phyloP scores from a whole-genome alignment of 2,113 vertebrate species.

The Paraplagusia blochii region DNA sequence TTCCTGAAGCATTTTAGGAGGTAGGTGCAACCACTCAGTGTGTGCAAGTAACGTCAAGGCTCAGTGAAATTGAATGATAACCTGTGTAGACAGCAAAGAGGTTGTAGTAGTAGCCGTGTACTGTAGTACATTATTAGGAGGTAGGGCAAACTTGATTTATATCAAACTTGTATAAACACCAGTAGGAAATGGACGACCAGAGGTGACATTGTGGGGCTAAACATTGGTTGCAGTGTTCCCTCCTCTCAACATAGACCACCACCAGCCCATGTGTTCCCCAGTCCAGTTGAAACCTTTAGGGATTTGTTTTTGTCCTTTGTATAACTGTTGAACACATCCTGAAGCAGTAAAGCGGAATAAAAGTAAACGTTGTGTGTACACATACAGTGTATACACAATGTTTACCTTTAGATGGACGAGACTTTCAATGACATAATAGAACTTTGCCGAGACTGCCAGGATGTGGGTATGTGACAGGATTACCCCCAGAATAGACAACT shows the following conservation, averaged over 20 bases:
- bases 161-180: background rate
- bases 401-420: background rate
- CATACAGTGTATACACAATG: background rate
- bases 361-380: no score
- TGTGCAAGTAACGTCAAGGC: no score
- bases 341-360: background rate
- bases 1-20: no score
- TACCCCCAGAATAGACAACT: no score
- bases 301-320: constrained; percentile 26
- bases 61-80: background rate
- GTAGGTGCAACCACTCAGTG: no score
- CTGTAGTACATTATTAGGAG: background rate
- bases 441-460: constrained; percentile 40
- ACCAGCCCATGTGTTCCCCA: background rate
- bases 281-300: background rate
- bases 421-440: constrained; percentile 56
- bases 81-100: background rate
- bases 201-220: background rate
- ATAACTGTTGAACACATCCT: constrained; percentile 47
- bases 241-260: background rate
- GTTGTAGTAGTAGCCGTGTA: background rate
- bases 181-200: no score
- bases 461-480: constrained; percentile 1
- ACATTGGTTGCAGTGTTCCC: constrained; percentile 1
- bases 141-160: background rate